Evolutionary conservation across 2,888 invertebrate species (phyloP).

Genomic region (Rotaria macrura): DNA sequence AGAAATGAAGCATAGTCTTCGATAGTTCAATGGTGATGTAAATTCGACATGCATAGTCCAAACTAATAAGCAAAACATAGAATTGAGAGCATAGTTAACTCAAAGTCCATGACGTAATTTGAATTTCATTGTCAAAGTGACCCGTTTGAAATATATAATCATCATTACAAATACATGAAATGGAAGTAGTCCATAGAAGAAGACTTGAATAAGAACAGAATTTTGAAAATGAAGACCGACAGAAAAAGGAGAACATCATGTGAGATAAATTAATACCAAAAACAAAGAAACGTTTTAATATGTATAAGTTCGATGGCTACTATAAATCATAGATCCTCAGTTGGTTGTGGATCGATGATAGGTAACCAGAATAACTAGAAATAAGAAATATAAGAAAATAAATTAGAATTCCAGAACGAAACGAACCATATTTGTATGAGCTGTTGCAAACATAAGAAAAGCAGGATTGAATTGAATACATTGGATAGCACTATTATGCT

Average conservation of each 20-base stretch:
- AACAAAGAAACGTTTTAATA: background rate
- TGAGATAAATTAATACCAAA: background rate
- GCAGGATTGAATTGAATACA: slow-evolving; percentile 34
- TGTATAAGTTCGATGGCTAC: background rate
- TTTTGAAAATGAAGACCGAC: background rate
- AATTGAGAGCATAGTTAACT: too few species aligned
- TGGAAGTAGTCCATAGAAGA: background rate
- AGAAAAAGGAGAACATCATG: background rate
- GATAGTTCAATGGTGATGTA: background rate
- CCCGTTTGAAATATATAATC: background rate
- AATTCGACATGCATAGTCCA: background rate
- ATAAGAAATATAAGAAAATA: slow-evolving; percentile 9
- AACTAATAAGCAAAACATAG: background rate
- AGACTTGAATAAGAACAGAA: too few species aligned
- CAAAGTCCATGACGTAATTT: too few species aligned
- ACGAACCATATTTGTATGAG: slow-evolving; percentile 29
- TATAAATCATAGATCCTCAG: background rate
- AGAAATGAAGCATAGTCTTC: too few species aligned
- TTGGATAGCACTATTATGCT: slow-evolving; percentile 44
- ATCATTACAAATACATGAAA: background rate
- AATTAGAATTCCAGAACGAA: slow-evolving; percentile 11
- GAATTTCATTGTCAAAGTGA: background rate
- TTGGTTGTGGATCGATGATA: background rate
- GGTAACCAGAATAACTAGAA: slow-evolving; percentile 37
- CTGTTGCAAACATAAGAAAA: slow-evolving; percentile 32